A percentile compares a stretch with the other conserved stretches of the same genome.
These are phyloP conservation scores for Entomobrya multifasciata DNA, from an alignment of 2,888 invertebrate genomes.

Conservation along the genomic window DNA sequence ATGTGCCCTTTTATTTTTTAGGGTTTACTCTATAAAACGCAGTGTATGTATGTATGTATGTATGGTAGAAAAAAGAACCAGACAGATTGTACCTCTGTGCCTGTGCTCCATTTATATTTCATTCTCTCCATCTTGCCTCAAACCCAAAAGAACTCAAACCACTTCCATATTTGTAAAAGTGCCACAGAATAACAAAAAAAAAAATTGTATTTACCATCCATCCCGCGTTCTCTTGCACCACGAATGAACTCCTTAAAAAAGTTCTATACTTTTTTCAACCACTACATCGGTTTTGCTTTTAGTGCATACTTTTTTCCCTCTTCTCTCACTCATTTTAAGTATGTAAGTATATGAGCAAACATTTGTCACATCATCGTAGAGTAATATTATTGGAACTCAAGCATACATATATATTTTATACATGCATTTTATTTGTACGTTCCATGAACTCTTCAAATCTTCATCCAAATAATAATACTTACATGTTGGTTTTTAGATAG, in stretches of 20 bases:
- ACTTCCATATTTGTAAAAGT: constrained; percentile 36
- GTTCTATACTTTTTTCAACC: neutral
- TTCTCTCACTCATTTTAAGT: neutral
- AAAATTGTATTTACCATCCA: neutral
- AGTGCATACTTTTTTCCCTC: neutral
- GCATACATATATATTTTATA: neutral
- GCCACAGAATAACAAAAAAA: neutral
- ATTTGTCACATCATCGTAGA: constrained; percentile 68
- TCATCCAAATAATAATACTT: no score
- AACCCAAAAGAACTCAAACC: constrained; percentile 4
- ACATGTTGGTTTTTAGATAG: neutral
- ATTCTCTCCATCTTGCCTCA: neutral
- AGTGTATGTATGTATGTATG: neutral
- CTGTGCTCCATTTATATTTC: constrained; percentile 23
- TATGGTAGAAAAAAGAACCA: constrained; percentile 43
- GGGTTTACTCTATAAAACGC: neutral
- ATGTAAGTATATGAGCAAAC: constrained; percentile 58
- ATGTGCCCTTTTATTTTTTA: constrained; percentile 35
- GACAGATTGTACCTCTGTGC: constrained; percentile 44
- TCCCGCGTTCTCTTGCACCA: neutral
- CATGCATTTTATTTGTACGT: neutral
- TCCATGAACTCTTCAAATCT: no score
- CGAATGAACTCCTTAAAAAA: constrained; percentile 5
- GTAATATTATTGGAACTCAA: constrained; percentile 46
- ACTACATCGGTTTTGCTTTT: constrained; percentile 23